Conservation (phyloP, 2,888 invertebrate genomes). For the Aelia acuminata region DNA sequence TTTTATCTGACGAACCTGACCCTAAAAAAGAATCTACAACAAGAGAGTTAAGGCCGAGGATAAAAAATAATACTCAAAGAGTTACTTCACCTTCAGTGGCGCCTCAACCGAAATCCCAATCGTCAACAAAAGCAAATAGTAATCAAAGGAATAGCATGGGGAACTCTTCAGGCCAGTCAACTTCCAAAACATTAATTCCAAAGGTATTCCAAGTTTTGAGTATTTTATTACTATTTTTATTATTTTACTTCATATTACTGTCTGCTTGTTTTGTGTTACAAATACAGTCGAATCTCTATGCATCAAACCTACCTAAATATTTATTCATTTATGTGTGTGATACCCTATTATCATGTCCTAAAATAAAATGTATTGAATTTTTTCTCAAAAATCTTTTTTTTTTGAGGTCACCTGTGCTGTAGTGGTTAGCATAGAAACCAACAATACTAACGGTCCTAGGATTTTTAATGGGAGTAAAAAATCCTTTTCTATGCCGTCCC, state of each 20-base stretch:
- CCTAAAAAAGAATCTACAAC: background rate
- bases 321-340: too few relatives aligned
- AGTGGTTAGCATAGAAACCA: too few relatives aligned
- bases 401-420: too few relatives aligned
- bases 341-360: too few relatives aligned
- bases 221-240: background rate
- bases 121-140: background rate
- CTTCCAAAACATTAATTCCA: background rate
- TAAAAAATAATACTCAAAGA: background rate
- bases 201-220: background rate
- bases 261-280: too few relatives aligned
- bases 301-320: too few relatives aligned
- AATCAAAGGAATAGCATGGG: background rate
- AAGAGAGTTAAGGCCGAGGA: conserved; percentile 26
- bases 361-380: too few relatives aligned
- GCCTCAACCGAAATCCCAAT: background rate
- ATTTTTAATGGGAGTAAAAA: too few relatives aligned
- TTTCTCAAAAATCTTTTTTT: too few relatives aligned
- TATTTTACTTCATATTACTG: background rate
- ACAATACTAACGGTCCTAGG: too few relatives aligned
- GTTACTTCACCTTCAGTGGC: background rate
- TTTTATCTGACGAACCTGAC: background rate
- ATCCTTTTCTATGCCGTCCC: too few relatives aligned
- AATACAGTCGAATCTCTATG: too few relatives aligned
- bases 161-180: background rate